Evolutionary conservation across 2,113 vertebrate species (phyloP), one percentile per base, ranked within the genome.

Genomic region (Fregata magnificens): DNA sequence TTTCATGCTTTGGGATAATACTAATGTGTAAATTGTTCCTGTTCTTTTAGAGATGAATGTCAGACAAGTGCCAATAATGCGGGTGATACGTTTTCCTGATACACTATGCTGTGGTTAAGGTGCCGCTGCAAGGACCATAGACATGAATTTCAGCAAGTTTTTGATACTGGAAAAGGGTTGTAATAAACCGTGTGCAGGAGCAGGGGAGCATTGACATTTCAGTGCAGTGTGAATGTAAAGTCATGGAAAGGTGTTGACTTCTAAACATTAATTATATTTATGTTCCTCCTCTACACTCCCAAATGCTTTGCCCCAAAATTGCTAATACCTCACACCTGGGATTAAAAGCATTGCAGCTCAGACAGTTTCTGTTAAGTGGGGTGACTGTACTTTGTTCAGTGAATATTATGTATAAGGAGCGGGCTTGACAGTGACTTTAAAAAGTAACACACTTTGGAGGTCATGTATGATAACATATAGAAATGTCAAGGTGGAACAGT

Each of bases 211-310:
- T 2, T 83, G 69, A 21, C 29, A 38, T 91, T 86, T 59, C 79
- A 61, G 34, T 66, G 52, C 56, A n/a, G 22, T 7, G 31, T 72
- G 88, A 63, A 58, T 21, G 29, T 65, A 14, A 69, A 66, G 53
- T 22, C 59, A 62, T 1, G 20, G 77, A 22, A 44, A 66, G 34
- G 22, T 62, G 55, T 31, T 86, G 69, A 77, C 36, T 65, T 83
- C 63, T 63, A 61, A 29, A 9, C 45, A 58, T 77, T 73, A 70
- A 34, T 81, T 86, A 44, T 6, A 24, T 62, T 82, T 77, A 1
- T 0, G 0, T 53, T 83, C 49, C n/a, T 47, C 10, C 34, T 40
- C 24, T 40, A 2, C 0, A 4, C 13, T 88, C 49, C 53, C 52
- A 29, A 26, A 47, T 25, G 45, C 38, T 86, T 73, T 77, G 18